Evolutionary conservation across 2,888 invertebrate genomes (phyloP).

Genomic region (Leuctra nigra): DNA sequence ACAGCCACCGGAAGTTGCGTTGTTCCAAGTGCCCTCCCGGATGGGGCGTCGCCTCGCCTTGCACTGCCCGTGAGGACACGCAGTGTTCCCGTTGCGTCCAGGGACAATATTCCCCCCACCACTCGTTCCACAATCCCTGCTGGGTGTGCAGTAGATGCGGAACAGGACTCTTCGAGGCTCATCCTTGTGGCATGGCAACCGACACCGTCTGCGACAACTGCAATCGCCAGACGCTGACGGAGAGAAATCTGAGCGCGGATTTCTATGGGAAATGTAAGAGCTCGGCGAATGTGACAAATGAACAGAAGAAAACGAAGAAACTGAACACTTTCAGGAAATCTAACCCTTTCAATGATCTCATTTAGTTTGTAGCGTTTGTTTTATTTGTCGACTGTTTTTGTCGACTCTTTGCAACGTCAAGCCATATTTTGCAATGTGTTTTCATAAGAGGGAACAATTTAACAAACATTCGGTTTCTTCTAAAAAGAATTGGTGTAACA

Average conservation of each 20-base stretch:
- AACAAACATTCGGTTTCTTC: no score
- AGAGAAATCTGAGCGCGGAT: conserved; percentile 27
- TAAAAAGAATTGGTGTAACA: no score
- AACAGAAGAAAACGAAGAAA: not conserved
- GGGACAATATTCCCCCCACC: conserved; percentile 41
- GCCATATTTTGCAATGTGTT: no score
- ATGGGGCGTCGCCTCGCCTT: conserved; percentile 38
- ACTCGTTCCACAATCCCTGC: conserved; percentile 39
- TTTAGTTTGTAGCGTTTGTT: not conserved
- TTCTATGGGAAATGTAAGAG: conserved; percentile 3
- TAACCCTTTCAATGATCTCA: not conserved
- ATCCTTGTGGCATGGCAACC: conserved; percentile 37
- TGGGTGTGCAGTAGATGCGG: conserved; percentile 43
- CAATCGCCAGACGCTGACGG: conserved; percentile 32
- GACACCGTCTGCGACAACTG: conserved; percentile 44
- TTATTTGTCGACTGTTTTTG: not conserved
- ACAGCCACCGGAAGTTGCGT: conserved; percentile 36
- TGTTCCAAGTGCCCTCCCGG: conserved; percentile 42
- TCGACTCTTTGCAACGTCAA: not conserved
- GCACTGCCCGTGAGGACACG: conserved; percentile 34
- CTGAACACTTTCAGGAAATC: not conserved
- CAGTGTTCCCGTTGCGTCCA: conserved; percentile 38
- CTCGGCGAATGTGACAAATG: not conserved
- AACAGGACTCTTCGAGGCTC: conserved; percentile 41
- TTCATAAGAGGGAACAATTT: no score